Base-by-base conservation (phyloP, 2,113 vertebrate species). In the Aythya baeri region DNA sequence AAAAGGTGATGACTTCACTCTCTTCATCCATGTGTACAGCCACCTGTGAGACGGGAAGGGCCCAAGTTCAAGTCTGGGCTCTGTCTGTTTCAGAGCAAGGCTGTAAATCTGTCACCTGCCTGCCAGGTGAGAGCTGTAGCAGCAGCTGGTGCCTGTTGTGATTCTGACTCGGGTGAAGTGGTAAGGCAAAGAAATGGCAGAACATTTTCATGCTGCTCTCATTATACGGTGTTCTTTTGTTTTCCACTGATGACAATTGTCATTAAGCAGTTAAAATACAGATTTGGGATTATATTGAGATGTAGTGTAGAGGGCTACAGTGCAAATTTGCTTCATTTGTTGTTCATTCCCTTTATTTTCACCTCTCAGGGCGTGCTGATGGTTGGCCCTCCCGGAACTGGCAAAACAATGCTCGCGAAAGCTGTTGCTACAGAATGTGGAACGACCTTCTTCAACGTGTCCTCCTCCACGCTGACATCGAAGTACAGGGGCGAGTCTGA, bases 351-450 rank as follows among this genome's bases (percentile, higher is more conserved):
- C 34, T 87, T 75, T 85, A 38, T 49, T 92, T 76, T 89, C 29
- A 87, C 32, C 59, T 94, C 88, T 52, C 86, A 98, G 98, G 98
- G 98, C 4, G 98, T 98, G 65, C 93, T 98, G 73, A 98, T 98
- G 98, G 98, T 98, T 54, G 98, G 98, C 58, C 98, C 98, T n/a
- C 98, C 98, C 23, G 98, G 98, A 34, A 98, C 98, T 70, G 98
- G 98, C 55, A 98, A 98, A 97, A 98, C 98, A 15, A 98, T 98
- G 98, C 87, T 98, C 13, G 98, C 98, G 3, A 98, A 98, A 97
- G 98, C 98, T 55, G 98, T 98, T 66, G 98, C 98, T 86, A 98
- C 98, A 1, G 98, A 98, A 79, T 98, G 98, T 73, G 98, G 98
- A 61, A 98, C 98, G 27, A 98, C 98, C 0, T 98, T 98, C 93